These are phyloP conservation scores for Cyclura pinguis DNA, from an alignment of 2,797 vertebrate genomes.

Conservation along the genomic window DNA sequence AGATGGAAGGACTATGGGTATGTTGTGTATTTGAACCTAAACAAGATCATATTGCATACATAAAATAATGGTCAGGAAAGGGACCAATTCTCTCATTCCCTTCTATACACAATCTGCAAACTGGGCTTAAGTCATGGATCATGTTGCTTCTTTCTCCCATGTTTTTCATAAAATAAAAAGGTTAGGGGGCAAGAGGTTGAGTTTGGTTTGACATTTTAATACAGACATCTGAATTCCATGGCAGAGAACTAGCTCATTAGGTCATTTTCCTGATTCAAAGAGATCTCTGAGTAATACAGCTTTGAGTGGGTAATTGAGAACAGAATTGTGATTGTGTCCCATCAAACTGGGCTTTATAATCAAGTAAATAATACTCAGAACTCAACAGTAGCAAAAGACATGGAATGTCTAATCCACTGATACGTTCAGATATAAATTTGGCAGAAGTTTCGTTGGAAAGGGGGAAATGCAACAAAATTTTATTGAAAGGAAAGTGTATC, in stretches of 20 bases:
- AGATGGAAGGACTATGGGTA: background rate
- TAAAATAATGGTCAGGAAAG: background rate
- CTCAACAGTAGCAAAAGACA: slow-evolving; percentile 37
- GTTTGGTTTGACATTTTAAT: slow-evolving; percentile 70
- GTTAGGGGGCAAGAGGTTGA: slow-evolving; percentile 55
- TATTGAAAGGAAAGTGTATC: background rate
- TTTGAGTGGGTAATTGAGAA: slow-evolving; percentile 59
- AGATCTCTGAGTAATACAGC: slow-evolving; percentile 69
- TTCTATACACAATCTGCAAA: background rate
- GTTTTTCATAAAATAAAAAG: slow-evolving; percentile 48
- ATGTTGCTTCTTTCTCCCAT: background rate
- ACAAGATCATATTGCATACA: background rate
- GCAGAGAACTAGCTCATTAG: slow-evolving; percentile 61
- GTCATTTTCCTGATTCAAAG: slow-evolving; percentile 71
- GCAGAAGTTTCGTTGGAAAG: background rate
- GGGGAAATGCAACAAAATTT: background rate
- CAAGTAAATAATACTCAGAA: slow-evolving; percentile 69
- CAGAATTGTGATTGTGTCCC: slow-evolving; percentile 71
- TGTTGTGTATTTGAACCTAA: background rate
- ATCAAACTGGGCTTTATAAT: slow-evolving; percentile 76
- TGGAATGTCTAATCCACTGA: slow-evolving; percentile 49
- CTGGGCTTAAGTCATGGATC: background rate
- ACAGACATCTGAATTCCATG: slow-evolving; percentile 52
- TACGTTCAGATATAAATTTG: slow-evolving; percentile 44
- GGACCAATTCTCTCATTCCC: background rate